These are phyloP conservation scores for Megathymus violae DNA, from an alignment of 1,140 invertebrate species.

Conservation along the genomic window DNA sequence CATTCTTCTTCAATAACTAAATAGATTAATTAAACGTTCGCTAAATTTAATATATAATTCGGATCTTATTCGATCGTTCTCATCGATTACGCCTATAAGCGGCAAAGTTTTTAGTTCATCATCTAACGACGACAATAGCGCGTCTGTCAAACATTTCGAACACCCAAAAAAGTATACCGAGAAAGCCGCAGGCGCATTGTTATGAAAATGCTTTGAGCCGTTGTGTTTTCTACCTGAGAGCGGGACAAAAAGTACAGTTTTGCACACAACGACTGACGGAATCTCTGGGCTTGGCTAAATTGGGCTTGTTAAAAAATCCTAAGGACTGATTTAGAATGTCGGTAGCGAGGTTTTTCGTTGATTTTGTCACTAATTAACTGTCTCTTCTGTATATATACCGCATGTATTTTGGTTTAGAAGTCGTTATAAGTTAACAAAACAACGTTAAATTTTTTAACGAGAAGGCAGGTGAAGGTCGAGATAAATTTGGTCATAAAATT, in stretches of 20 bases:
- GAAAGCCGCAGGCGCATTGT: conserved; percentile 79
- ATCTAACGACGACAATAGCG: conserved; percentile 79
- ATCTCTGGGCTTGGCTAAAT: conserved; percentile 68
- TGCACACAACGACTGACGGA: conserved; percentile 68
- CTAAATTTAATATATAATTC: conserved; percentile 52
- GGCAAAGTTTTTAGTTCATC: conserved; percentile 69
- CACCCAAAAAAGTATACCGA: conserved; percentile 73
- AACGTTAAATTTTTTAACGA: conserved; percentile 23
- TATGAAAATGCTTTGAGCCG: conserved; percentile 78
- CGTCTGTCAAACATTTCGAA: conserved; percentile 76
- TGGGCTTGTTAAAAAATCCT: conserved; percentile 70
- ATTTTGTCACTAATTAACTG: conserved; percentile 62
- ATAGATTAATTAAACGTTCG: conserved; percentile 64
- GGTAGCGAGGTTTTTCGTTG: conserved; percentile 71
- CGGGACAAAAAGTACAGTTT: conserved; percentile 73
- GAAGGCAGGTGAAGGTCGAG: not conserved
- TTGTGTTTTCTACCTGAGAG: conserved; percentile 77
- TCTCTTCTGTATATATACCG: conserved; percentile 50
- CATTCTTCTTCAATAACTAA: too few species aligned
- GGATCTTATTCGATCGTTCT: conserved; percentile 58
- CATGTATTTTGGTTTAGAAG: conserved; percentile 49
- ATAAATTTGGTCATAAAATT: not conserved
- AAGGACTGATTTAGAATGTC: conserved; percentile 73
- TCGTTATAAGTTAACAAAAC: conserved; percentile 26
- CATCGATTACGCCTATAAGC: conserved; percentile 71